A percentile compares a stretch with the other conserved stretches of the same genome.
phyloP scores from a whole-genome alignment of 1,140 invertebrate species.

The Drosophila littoralis region DNA sequence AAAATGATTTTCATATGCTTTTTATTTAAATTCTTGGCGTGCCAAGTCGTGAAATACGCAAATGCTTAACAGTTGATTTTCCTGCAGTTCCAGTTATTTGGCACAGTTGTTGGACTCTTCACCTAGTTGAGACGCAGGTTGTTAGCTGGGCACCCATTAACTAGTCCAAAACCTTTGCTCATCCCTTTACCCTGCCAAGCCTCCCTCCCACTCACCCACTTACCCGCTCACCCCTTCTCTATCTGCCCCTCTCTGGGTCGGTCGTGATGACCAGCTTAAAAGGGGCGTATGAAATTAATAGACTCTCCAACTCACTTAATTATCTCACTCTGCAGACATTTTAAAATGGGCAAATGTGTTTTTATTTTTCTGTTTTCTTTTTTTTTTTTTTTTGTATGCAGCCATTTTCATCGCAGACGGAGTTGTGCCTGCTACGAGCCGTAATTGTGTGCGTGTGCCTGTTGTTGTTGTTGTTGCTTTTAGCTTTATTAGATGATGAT shows the following conservation, averaged over 20 bases:
- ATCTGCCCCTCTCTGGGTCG: not conserved
- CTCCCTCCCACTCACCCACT: conserved; percentile 20
- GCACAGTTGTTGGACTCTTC: conserved; percentile 1
- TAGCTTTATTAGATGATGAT: conserved; percentile 80
- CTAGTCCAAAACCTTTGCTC: conserved; percentile 63
- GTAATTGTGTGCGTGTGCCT: conserved; percentile 48
- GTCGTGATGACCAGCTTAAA: conserved; percentile 50
- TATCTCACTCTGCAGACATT: conserved; percentile 66
- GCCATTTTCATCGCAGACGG: conserved; percentile 35
- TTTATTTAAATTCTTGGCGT: not conserved
- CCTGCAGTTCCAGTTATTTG: not conserved
- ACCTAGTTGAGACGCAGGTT: not conserved
- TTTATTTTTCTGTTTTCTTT: conserved; percentile 9
- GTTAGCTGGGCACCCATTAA: conserved; percentile 47
- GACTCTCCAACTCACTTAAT: conserved; percentile 75
- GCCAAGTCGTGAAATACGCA: not conserved
- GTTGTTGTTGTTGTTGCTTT: conserved; percentile 31
- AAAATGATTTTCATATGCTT: not conserved
- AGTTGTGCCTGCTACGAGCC: conserved; percentile 1
- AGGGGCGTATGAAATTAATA: conserved; percentile 80
- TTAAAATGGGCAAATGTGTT: conserved; percentile 73
- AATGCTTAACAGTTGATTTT: not conserved
- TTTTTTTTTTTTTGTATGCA: conserved; percentile 8
- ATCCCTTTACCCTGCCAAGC: conserved; percentile 38
- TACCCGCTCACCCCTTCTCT: not conserved